These are phyloP conservation scores for Ypsolopha sequella DNA, from an alignment of 2,888 invertebrate species.

Conservation along the genomic window DNA sequence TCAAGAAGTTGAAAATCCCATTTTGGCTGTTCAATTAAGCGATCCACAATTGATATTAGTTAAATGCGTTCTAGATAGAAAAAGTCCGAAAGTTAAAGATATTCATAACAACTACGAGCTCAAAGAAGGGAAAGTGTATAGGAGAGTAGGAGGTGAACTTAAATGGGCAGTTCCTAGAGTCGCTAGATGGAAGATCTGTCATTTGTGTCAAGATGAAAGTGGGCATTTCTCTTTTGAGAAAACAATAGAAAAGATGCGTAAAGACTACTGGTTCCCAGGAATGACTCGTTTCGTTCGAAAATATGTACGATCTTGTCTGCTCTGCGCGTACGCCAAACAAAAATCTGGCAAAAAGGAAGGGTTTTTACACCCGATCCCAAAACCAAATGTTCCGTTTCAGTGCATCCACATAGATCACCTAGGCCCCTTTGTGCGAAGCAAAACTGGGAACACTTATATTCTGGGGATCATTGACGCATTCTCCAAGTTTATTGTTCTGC, in stretches of 20 bases:
- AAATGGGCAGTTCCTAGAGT: slow-evolving; percentile 18
- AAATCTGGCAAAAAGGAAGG: not conserved
- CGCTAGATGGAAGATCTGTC: slow-evolving; percentile 14
- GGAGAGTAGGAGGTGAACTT: slow-evolving; percentile 9
- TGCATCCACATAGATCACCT: slow-evolving; percentile 10
- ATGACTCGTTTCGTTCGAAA: slow-evolving; percentile 9
- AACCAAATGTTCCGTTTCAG: slow-evolving; percentile 5
- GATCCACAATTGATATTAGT: slow-evolving; percentile 1
- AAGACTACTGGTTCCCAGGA: slow-evolving; percentile 12
- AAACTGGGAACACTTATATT: slow-evolving; percentile 11
- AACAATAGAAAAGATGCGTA: slow-evolving; percentile 9
- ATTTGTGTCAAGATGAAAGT: slow-evolving; percentile 9
- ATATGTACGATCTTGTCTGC: slow-evolving; percentile 13
- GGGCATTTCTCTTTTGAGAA: slow-evolving; percentile 11
- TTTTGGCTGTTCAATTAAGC: slow-evolving; percentile 13
- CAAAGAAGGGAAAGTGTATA: not conserved
- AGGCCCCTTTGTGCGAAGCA: slow-evolving; percentile 11
- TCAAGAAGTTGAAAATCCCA: slow-evolving; percentile 13
- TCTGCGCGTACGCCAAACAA: slow-evolving; percentile 13
- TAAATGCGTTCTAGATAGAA: not conserved
- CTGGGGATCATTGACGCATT: slow-evolving; percentile 12
- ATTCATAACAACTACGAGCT: not conserved
- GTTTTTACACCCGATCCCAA: slow-evolving; percentile 9
- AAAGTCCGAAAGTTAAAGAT: not conserved
- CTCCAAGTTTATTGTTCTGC: slow-evolving; percentile 8